Percentiles rank a stretch among this genome's conserved stretches.
These are phyloP conservation scores for Himantopus leucocephalus DNA, from an alignment of 2,113 vertebrate species.

Conservation along the genomic window DNA sequence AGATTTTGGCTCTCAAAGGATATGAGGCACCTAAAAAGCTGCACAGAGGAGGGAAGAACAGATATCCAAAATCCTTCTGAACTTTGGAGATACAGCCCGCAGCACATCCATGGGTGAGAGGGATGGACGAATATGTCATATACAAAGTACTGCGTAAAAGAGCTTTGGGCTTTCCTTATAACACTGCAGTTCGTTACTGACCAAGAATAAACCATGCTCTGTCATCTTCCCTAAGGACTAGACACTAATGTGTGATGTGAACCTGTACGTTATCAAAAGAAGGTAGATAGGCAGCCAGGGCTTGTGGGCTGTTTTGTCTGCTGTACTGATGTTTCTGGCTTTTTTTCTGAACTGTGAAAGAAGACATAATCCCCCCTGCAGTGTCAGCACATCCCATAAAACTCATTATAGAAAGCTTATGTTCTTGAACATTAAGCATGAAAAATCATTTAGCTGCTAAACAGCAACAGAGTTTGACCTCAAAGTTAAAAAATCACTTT, in stretches of 20 bases:
- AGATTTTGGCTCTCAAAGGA: background rate
- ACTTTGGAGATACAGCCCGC: background rate
- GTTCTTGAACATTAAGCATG: background rate
- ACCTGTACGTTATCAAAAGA: background rate
- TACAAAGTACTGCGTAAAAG: background rate
- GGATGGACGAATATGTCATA: background rate
- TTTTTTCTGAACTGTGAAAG: background rate
- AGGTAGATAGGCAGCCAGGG: background rate
- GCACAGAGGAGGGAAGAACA: background rate
- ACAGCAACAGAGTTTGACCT: background rate
- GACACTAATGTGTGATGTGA: background rate
- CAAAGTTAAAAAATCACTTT: background rate
- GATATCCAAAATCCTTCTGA: background rate
- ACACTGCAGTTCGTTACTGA: background rate
- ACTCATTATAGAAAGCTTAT: background rate
- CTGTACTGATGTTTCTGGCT: background rate
- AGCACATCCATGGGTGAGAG: background rate
- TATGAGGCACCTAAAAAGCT: background rate
- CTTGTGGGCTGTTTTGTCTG: background rate
- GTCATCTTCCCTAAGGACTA: background rate
- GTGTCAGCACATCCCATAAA: background rate
- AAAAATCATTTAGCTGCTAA: background rate
- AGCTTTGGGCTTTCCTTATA: background rate
- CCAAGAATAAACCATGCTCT: background rate
- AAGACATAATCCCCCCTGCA: background rate